Evolutionary conservation across 2,113 vertebrate species (phyloP), one percentile per base, ranked within the genome.

Genomic region (Laticauda colubrina): DNA sequence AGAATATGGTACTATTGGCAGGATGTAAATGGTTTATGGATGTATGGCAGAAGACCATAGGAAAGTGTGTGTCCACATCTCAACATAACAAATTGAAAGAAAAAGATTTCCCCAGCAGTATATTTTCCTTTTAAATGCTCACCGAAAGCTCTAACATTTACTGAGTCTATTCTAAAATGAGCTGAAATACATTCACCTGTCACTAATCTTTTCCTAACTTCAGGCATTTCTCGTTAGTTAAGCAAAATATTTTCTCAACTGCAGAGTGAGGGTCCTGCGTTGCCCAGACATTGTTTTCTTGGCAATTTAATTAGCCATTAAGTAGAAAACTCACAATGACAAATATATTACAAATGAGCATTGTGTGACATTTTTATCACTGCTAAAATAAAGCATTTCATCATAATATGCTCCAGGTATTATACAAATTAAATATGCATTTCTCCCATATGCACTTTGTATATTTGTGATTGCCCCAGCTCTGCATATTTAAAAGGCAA

Each of bases 291-390:
- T 86, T 93, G 89, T 95, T 96, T 96, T 85, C 64, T 51, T 69
- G 53, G 53, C 88, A 89, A 92, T 92, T 96, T 93, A 87, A 94
- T 94, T 69, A 93, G 94, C 92, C 90, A 87, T 94, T 94, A 96
- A 94, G 94, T 92, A 93, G 1, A n/a, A 81, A 94, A 81, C n/a
- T 81, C 93, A 29, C 24, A 93, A 88, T 91, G 94, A 95, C 91
- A 96, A 96, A 94, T 23, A 87, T 45, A 92, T 90, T 94, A 93
- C n/a, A 96, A 95, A 90, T 93, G 93, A 96, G 95, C 93, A 94
- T 92, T 64, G 92, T 87, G 88, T 93, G 88, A 93, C 95, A 93
- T 95, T 95, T 95, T 94, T 53, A 93, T 94, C 89, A 86, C 48
- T 85, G 45, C 75, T 91, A 91, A 54, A 81, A 90, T 39, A 86